Conservation (phyloP, 2,113 vertebrate species). For the Aix galericulata region DNA sequence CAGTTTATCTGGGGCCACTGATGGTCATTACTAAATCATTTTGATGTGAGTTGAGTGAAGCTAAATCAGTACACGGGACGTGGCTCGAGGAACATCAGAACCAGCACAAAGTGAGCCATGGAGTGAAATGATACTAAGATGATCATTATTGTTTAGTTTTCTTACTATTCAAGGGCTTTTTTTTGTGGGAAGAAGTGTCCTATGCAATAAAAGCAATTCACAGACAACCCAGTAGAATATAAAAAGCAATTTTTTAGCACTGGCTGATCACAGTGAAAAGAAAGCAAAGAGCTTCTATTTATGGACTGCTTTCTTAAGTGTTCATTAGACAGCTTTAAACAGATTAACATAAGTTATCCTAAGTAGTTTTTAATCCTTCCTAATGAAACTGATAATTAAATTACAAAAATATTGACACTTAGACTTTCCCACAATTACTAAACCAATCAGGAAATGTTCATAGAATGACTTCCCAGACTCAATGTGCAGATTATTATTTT, state of each 20-base stretch:
- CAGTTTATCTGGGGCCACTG: background rate
- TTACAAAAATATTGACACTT: background rate
- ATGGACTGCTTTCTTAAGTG: background rate
- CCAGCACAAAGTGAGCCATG: background rate
- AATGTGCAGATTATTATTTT: background rate
- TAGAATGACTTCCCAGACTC: background rate
- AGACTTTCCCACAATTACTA: background rate
- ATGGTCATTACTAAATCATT: background rate
- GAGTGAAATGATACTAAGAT: background rate
- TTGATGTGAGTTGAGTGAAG: background rate
- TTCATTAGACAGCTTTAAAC: constrained; percentile 12
- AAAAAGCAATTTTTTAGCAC: background rate
- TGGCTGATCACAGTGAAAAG: background rate
- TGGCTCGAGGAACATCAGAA: background rate
- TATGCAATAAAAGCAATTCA: background rate
- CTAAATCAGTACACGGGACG: background rate
- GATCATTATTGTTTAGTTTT: background rate
- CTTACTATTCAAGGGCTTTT: background rate
- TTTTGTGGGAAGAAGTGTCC: background rate
- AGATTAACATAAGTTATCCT: constrained; percentile 15
- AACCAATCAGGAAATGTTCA: background rate
- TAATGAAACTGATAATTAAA: background rate
- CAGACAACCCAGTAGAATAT: background rate
- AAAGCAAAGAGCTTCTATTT: background rate
- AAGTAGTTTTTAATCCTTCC: constrained; percentile 10